Evolutionary conservation across 2,113 vertebrate species (phyloP).

Genomic region (Cardinalis cardinalis): DNA sequence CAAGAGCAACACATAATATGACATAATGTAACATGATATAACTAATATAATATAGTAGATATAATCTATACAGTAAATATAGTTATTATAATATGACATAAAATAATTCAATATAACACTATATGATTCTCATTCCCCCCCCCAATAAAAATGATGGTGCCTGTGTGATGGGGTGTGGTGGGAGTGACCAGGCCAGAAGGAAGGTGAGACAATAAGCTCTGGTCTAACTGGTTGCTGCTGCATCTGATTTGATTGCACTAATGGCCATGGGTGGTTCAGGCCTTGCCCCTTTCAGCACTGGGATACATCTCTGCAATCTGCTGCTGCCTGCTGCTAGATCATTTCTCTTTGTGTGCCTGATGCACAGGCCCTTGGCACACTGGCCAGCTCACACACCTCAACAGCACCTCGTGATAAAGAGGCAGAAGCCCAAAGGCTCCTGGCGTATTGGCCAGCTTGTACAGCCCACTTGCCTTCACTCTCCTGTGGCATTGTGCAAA

Average conservation of each 20-base stretch:
- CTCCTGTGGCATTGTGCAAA: background rate
- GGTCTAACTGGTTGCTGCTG: background rate
- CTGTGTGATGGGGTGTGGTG: accelerated
- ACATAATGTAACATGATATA: background rate
- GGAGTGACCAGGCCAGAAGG: background rate
- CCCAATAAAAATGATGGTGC: background rate
- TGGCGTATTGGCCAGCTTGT: conserved; percentile 19
- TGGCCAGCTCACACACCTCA: conserved; percentile 40
- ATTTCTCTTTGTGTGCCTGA: conserved; percentile 44
- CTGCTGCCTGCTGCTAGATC: conserved; percentile 48
- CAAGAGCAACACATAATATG: background rate
- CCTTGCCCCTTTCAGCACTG: conserved; percentile 37
- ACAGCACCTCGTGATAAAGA: conserved; percentile 59
- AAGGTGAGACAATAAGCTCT: background rate
- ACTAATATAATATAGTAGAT: background rate
- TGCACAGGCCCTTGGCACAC: conserved; percentile 3
- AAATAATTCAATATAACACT: background rate
- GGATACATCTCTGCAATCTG: conserved; percentile 49
- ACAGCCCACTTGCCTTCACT: conserved; percentile 1
- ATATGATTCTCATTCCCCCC: background rate
- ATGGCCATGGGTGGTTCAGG: conserved; percentile 35
- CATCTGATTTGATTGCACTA: conserved; percentile 35
- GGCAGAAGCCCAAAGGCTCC: conserved; percentile 40
- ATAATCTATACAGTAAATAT: background rate
- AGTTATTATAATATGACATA: background rate